A percentile compares a stretch with the other conserved stretches of the same genome.
Evolutionary conservation across 2,113 vertebrate genomes (phyloP).

Genomic region (Ochotona curzoniae): DNA sequence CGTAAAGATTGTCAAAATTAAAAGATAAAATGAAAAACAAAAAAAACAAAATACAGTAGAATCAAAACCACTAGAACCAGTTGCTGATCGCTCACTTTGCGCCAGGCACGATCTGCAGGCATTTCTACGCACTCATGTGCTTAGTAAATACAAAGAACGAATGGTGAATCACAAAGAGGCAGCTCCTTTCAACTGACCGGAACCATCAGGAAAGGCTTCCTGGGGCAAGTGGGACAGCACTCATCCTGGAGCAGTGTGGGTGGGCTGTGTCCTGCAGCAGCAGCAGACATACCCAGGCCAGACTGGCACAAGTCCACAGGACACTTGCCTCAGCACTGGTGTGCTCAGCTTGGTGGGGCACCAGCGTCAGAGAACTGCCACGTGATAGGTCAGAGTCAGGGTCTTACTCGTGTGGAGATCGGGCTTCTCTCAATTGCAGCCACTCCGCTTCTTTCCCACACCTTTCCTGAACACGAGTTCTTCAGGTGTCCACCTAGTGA

Average conservation of each 20-base stretch:
- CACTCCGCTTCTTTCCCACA: not conserved
- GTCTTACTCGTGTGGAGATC: not conserved
- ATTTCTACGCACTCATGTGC: fast-evolving
- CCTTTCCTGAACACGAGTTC: conserved; percentile 1
- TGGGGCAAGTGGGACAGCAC: not conserved
- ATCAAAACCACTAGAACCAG: not conserved
- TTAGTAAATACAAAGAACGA: not conserved
- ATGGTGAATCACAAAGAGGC: not conserved
- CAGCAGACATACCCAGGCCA: not conserved
- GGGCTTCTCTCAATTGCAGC: not conserved
- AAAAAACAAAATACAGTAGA: not conserved
- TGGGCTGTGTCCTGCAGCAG: not conserved
- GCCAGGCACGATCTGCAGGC: not conserved
- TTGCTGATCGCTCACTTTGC: not conserved
- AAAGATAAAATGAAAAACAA: too few species aligned
- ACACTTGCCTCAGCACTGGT: fast-evolving
- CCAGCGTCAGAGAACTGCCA: not conserved
- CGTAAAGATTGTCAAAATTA: too few species aligned
- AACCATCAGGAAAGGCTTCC: not conserved
- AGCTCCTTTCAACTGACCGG: not conserved
- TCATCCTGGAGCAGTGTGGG: not conserved
- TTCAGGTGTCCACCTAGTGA: conserved; percentile 3
- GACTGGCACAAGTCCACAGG: not conserved
- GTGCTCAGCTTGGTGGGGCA: not conserved
- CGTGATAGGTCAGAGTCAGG: not conserved